These are phyloP conservation scores for Galagoides demidoff DNA, from an alignment of 2,797 vertebrate species.

Conservation along the genomic window DNA sequence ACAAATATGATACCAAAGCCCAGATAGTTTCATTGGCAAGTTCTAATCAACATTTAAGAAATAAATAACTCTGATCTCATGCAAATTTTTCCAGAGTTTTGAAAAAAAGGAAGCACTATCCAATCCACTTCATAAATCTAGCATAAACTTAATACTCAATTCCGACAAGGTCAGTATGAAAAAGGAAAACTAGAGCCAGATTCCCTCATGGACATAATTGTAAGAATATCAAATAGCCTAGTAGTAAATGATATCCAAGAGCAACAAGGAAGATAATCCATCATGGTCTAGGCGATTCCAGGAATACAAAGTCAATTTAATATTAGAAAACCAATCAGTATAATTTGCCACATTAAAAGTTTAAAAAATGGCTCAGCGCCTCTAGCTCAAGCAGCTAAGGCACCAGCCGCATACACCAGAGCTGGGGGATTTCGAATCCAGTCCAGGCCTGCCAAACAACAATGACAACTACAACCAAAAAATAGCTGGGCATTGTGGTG, in stretches of 20 bases:
- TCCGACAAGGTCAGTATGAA: neutral
- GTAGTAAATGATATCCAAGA: constrained; percentile 41
- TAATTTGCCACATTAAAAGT: constrained; percentile 23
- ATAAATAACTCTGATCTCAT: constrained; percentile 20
- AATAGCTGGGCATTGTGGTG: too few species aligned
- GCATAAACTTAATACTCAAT: constrained; percentile 34
- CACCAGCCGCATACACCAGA: too few species aligned
- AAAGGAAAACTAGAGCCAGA: constrained; percentile 40
- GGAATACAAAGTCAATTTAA: constrained; percentile 43
- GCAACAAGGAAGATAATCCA: constrained; percentile 45
- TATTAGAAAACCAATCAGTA: constrained; percentile 42
- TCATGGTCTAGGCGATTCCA: constrained; percentile 4
- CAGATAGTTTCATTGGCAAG: neutral
- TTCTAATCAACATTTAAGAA: constrained; percentile 51
- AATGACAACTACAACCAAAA: too few species aligned
- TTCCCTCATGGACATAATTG: neutral
- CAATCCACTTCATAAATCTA: constrained; percentile 26
- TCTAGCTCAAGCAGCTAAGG: too few species aligned
- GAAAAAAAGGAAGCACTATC: constrained; percentile 23
- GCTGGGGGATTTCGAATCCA: too few species aligned
- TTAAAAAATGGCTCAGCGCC: neutral
- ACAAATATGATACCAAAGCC: constrained; percentile 2
- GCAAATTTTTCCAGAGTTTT: constrained; percentile 36
- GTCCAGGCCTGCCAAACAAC: too few species aligned
- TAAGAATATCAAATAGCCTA: constrained; percentile 37